Base-by-base conservation (phyloP, 2,888 invertebrate genomes). In the Rotaria magnacalcarata region DNA sequence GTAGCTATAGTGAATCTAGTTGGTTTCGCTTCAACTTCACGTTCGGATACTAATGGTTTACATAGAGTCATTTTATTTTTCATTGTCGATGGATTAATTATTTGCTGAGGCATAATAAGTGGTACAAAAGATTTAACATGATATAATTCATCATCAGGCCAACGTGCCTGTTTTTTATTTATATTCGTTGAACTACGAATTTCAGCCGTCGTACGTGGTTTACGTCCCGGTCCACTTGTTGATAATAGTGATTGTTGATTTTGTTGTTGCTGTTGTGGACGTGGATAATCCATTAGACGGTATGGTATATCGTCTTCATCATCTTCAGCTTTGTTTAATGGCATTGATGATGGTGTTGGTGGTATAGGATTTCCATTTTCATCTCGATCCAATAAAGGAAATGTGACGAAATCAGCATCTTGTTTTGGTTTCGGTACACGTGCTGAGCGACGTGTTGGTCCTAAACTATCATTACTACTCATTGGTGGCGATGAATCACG, bases 391-490 rank as follows among this genome's bases (percentile, higher is more conserved):
- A 80, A 47, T 24, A 80, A 47, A 19, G 80, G 80, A 80, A 80
- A 80, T 80, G 80, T 80, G 11, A 80, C 80, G 24, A 80, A 80
- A 80, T 80, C 80, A n/a, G 80, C 80, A 80, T 80, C 80, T 80
- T 80, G 80, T 80, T 80, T 80, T 47, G 80, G 80, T 14, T 80
- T 80, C 11, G 80, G 80, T n/a, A 80, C 47, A 47, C 80, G 80
- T n/a, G 80, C 14, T n/a, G 80, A 80, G n/a, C 80, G 80, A 47
- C 80, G 80, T 47, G 80, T 80, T 47, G 80, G 80, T 47, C 80
- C 80, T 24, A 47, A 80, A 10, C 47, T 47, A 47, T 80, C 80
- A 80, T 80, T 80, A 11, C 47, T 24, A 34, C 67, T 67, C 67
- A 67, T 67, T 34, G 67, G 67, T 67, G 67, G 67, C 19, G 67